phyloP scores from a whole-genome alignment of 2,888 invertebrate genomes.

The Drosophila mercatorum region DNA sequence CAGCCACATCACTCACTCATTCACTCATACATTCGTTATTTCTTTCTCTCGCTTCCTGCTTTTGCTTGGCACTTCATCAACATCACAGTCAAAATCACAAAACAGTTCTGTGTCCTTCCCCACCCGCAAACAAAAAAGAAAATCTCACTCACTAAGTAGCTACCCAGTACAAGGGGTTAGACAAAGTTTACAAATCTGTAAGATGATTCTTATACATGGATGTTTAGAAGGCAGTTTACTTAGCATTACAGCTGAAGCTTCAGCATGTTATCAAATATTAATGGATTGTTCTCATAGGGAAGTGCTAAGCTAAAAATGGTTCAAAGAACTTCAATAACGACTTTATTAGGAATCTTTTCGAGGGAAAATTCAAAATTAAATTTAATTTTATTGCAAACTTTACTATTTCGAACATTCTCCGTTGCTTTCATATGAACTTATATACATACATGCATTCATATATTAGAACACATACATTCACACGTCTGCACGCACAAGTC shows the following conservation, averaged over 20 bases:
- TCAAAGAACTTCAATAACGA: too few relatives aligned
- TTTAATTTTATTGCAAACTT: too few relatives aligned
- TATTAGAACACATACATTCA: too few relatives aligned
- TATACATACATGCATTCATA: too few relatives aligned
- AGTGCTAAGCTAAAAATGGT: neutral
- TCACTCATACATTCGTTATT: conserved; percentile 51
- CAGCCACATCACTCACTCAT: conserved; percentile 54
- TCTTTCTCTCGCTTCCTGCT: conserved; percentile 26
- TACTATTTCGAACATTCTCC: too few relatives aligned
- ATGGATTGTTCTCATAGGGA: conserved; percentile 8
- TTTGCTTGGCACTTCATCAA: conserved; percentile 52
- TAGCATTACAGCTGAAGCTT: neutral
- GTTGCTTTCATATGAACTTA: too few relatives aligned
- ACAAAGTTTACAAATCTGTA: conserved; percentile 16
- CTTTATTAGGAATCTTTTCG: too few relatives aligned
- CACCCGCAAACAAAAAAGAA: conserved; percentile 5
- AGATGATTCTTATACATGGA: conserved; percentile 3
- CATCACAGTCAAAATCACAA: conserved; percentile 62
- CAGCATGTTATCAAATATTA: neutral
- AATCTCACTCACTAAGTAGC: conserved; percentile 22
- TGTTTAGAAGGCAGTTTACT: neutral
- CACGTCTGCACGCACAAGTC: too few relatives aligned
- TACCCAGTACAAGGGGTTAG: conserved; percentile 4
- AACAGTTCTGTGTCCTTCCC: conserved; percentile 34
- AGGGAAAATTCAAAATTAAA: too few relatives aligned